Conservation (phyloP, 2,113 vertebrate genomes). For the Fukomys damarensis region DNA sequence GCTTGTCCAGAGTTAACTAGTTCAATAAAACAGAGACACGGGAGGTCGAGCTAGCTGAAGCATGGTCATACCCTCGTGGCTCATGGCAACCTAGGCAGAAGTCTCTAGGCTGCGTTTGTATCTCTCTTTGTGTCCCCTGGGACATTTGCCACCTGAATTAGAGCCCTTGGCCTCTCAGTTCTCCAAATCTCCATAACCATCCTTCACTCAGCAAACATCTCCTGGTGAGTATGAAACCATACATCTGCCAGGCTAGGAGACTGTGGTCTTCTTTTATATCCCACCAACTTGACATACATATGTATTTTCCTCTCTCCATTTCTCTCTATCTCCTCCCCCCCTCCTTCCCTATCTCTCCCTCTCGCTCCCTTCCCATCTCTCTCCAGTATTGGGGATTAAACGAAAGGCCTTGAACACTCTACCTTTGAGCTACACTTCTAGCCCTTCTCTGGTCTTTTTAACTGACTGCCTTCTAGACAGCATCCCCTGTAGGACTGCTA, state of each 20-base stretch:
- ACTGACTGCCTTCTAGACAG: rapidly evolving
- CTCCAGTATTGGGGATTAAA: neutral
- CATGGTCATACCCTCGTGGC: rapidly evolving
- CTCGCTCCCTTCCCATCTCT: too few relatives aligned
- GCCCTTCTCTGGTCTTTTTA: neutral
- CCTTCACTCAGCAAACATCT: neutral
- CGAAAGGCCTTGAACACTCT: neutral
- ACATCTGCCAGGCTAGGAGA: neutral
- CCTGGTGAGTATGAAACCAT: rapidly evolving
- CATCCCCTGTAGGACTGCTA: rapidly evolving
- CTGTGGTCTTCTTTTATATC: too few relatives aligned
- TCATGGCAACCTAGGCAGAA: neutral
- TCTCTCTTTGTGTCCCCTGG: rapidly evolving
- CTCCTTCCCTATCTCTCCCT: too few relatives aligned
- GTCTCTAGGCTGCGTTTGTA: too few relatives aligned
- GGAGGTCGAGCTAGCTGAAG: neutral
- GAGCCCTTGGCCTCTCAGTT: neutral
- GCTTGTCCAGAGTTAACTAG: neutral
- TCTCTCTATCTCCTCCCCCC: too few relatives aligned
- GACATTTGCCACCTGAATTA: neutral
- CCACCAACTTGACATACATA: rapidly evolving
- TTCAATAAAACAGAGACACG: neutral
- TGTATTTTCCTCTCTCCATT: rapidly evolving
- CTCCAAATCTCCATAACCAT: neutral
- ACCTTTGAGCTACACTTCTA: neutral